Conservation (phyloP, 1,140 invertebrate genomes). For the Nasonia vitripennis region DNA sequence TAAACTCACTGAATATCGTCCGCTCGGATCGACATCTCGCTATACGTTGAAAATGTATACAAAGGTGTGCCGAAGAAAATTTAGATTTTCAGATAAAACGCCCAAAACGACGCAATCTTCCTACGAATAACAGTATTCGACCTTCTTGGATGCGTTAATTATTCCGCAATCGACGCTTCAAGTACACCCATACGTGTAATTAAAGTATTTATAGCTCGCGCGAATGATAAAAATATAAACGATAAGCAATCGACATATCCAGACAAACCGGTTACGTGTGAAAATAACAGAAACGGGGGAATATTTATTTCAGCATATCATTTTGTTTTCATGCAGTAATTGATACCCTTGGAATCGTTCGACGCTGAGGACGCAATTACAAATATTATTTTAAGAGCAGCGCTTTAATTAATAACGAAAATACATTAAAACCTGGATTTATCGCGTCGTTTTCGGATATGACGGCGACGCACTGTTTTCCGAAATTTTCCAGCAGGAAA, state of each 20-base stretch:
- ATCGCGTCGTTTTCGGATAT: neutral
- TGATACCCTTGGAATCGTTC: conserved; percentile 38
- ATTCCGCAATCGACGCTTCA: no score
- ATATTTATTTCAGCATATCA: neutral
- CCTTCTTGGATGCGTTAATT: no score
- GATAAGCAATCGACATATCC: no score
- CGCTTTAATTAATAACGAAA: neutral
- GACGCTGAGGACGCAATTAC: neutral
- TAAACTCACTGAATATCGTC: neutral
- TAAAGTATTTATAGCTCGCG: no score
- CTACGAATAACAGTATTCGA: no score
- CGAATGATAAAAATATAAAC: no score
- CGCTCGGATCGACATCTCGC: neutral
- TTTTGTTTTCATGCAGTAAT: neutral
- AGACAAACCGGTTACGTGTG: conserved; percentile 7
- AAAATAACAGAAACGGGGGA: neutral
- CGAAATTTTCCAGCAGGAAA: neutral
- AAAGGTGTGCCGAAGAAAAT: neutral
- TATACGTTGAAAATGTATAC: neutral
- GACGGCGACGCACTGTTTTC: neutral
- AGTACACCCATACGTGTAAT: no score
- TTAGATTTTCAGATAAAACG: neutral
- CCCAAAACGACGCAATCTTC: neutral
- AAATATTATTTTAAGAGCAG: no score
- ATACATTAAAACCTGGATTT: neutral